Evolutionary conservation across 37 sponge, comb jelly and placozoan species (phyloP), one percentile per base, ranked within the genome.

Genomic region (Haliclona indistincta): DNA sequence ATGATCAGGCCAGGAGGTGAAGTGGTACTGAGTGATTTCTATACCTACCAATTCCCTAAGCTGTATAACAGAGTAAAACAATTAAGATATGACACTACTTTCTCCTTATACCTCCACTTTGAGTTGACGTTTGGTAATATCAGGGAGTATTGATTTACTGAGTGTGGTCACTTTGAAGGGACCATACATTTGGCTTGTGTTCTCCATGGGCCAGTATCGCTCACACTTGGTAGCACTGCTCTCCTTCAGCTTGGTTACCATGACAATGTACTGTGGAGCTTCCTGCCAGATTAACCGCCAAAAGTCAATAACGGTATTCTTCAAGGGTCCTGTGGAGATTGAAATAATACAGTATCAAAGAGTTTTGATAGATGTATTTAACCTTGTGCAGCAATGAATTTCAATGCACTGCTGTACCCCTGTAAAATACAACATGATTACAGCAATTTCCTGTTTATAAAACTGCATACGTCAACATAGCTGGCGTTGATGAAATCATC

Each of bases 321-420:
- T 54, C 17, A 77, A 39, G 3, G 91, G 91, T 35, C 86, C 90
- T 89, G 65, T 47, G 13, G 49, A 47, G 49, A 47, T 47, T 17
- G 8, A 13, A 17, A 47, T 13, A 47, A 47, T 13, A 47, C 49
- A 17, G 8, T 8, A 47, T 17, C 13, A 17, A 17, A 47, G 49
- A 47, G 49, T 47, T 47, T 47, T 47, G 13, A 47, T 17, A 17
- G 49, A 47, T 8, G 13, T 20, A 32, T 37, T 34, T 56, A 65
- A 91, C 91, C 93, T 91, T 91, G 93, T 43, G 88, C 56, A 38
- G 93, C 93, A 65, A 91, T 91, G 77, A 77, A 91, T 25, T 73
- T 75, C 8, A 83, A 78, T 2, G 68, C 37, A 20, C 20, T 58
- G 1, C 42, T 32, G 70, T 83, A 87, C 29, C 93, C 88, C 93